These are phyloP conservation scores for Pangasius mekongensis DNA, from an alignment of 2,797 vertebrate genomes.

Conservation along the genomic window DNA sequence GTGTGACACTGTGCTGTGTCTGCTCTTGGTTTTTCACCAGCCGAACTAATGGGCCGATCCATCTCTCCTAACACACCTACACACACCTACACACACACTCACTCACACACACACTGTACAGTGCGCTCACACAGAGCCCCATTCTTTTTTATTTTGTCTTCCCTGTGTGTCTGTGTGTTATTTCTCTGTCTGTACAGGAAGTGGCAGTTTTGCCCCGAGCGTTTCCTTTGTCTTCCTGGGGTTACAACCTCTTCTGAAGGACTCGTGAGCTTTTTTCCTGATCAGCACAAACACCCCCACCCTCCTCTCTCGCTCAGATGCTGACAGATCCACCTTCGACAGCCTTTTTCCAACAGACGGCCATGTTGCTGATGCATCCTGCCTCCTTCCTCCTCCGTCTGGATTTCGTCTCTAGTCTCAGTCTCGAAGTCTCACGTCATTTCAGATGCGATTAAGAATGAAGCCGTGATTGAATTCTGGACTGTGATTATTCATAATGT, in stretches of 20 bases:
- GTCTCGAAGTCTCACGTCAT: not conserved
- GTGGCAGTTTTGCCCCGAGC: conserved; percentile 49
- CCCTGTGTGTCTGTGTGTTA: conserved; percentile 45
- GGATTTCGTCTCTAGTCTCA: not conserved
- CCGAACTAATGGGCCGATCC: conserved; percentile 39
- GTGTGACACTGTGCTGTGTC: not conserved
- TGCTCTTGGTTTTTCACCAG: conserved; percentile 33
- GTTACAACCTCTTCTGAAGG: conserved; percentile 56
- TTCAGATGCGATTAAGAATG: not conserved
- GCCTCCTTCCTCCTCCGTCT: not conserved
- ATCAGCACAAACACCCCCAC: not conserved
- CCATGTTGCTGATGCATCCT: not conserved
- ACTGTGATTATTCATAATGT: too few species aligned
- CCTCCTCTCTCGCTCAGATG: conserved; percentile 23
- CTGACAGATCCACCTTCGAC: conserved; percentile 54
- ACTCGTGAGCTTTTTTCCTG: conserved; percentile 49
- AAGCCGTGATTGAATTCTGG: not conserved
- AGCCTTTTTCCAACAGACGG: conserved; percentile 28
- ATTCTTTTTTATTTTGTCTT: conserved; percentile 25
- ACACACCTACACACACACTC: not conserved
- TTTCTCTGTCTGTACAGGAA: conserved; percentile 52
- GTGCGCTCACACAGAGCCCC: not conserved
- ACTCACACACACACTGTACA: not conserved
- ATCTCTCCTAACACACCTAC: conserved; percentile 24
- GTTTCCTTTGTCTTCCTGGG: conserved; percentile 54